A percentile compares a stretch with the other conserved stretches of the same genome.
These are phyloP conservation scores for Hesperia comma DNA, from an alignment of 2,888 invertebrate genomes.

Conservation along the genomic window DNA sequence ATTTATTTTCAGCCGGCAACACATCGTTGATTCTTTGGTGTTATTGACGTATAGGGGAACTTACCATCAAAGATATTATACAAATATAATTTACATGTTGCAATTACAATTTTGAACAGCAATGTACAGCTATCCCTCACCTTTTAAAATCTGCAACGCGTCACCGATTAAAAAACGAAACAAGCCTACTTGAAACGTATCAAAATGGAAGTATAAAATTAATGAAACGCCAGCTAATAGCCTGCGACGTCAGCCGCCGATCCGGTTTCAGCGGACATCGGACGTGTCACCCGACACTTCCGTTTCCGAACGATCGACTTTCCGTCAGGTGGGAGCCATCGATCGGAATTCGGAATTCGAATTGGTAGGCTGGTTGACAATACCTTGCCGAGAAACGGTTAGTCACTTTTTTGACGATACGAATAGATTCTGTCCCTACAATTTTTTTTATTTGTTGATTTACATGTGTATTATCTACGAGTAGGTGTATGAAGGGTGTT, in stretches of 20 bases:
- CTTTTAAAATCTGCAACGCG: too few relatives aligned
- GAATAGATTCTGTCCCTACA: background rate
- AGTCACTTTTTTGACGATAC: background rate
- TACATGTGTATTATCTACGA: background rate
- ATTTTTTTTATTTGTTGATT: too few relatives aligned
- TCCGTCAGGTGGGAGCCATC: slow-evolving; percentile 64
- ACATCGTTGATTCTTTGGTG: too few relatives aligned
- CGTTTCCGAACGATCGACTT: slow-evolving; percentile 77
- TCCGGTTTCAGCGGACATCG: slow-evolving; percentile 66
- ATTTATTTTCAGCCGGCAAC: too few relatives aligned
- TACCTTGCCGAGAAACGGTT: background rate
- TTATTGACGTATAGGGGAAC: too few relatives aligned
- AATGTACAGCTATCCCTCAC: too few relatives aligned
- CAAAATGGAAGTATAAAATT: slow-evolving; percentile 4
- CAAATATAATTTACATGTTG: too few relatives aligned
- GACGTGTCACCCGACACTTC: slow-evolving; percentile 74
- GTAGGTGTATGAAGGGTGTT: too few relatives aligned
- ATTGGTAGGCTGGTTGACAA: slow-evolving; percentile 19
- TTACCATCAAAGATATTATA: too few relatives aligned
- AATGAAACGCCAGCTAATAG: slow-evolving; percentile 32
- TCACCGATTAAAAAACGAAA: background rate
- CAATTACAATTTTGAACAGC: too few relatives aligned
- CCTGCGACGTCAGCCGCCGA: slow-evolving; percentile 48
- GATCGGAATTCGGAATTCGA: slow-evolving; percentile 43
- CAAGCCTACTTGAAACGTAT: background rate